Conservation (phyloP, 2,113 vertebrate species). For the Crypturellus undulatus region DNA sequence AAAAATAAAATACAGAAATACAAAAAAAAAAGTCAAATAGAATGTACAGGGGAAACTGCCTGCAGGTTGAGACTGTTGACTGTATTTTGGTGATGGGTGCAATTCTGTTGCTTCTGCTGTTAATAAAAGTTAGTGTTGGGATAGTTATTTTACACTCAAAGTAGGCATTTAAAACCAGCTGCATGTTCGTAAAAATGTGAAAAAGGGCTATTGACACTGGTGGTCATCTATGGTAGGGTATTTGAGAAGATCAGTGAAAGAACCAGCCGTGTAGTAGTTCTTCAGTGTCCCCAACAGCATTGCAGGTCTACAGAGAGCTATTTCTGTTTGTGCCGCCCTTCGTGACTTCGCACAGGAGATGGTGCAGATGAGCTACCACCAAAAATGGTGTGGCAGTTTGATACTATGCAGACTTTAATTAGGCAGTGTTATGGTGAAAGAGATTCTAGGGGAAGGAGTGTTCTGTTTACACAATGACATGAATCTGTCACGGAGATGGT, state of each 20-base stretch:
- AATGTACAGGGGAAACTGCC: not conserved
- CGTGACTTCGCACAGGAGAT: not conserved
- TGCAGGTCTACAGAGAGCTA: not conserved
- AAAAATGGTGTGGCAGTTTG: not conserved
- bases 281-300: not conserved
- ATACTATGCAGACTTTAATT: not conserved
- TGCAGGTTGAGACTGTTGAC: not conserved
- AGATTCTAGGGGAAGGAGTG: not conserved
- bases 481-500: not conserved
- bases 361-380: not conserved
- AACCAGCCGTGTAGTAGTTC: not conserved
- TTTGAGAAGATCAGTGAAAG: not conserved
- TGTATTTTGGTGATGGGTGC: not conserved
- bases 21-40: too few relatives aligned
- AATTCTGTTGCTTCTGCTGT: not conserved
- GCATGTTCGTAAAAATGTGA: not conserved
- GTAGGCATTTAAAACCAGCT: not conserved
- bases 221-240: not conserved
- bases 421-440: not conserved
- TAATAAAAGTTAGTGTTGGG: not conserved
- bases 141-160: fast-evolving
- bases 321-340: not conserved
- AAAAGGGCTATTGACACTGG: not conserved
- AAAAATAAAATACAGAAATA: not conserved
- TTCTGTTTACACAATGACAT: not conserved